A percentile compares a stretch with the other conserved stretches of the same genome.
phyloP scores from a whole-genome alignment of 2,797 vertebrate species.

The Lophotriccus pileatus region DNA sequence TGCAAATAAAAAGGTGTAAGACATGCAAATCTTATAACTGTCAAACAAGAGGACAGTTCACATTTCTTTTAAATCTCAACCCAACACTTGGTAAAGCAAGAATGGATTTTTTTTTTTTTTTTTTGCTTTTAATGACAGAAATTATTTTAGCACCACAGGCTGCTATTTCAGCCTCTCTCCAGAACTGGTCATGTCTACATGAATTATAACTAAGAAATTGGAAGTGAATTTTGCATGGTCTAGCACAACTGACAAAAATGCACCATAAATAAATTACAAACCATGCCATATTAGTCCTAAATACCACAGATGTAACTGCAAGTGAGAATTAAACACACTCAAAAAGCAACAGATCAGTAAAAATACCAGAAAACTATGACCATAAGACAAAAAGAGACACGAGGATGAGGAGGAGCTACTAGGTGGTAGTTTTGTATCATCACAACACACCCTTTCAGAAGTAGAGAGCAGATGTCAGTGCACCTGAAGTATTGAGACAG shows the following conservation, averaged over 20 bases:
- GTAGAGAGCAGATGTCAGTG: neutral
- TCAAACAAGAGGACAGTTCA: neutral
- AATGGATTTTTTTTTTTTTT: neutral
- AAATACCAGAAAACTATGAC: neutral
- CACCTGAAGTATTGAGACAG: neutral
- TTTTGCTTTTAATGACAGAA: neutral
- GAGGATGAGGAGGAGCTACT: neutral
- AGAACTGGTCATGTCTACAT: neutral
- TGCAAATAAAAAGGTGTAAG: neutral
- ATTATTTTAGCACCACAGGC: neutral
- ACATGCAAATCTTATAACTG: neutral
- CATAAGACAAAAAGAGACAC: neutral
- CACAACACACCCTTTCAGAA: neutral
- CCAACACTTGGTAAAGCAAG: neutral
- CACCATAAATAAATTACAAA: neutral
- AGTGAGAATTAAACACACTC: neutral
- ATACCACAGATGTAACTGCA: neutral
- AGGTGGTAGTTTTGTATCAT: neutral
- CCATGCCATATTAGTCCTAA: neutral
- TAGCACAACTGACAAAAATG: neutral
- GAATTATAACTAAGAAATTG: neutral
- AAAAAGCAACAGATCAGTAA: neutral
- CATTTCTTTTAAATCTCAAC: neutral
- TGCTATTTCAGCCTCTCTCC: neutral
- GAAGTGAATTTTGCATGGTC: neutral